Evolutionary conservation across 1,140 invertebrate genomes (phyloP), one percentile per base, ranked within the genome.

Genomic region (Nomia melanderi): DNA sequence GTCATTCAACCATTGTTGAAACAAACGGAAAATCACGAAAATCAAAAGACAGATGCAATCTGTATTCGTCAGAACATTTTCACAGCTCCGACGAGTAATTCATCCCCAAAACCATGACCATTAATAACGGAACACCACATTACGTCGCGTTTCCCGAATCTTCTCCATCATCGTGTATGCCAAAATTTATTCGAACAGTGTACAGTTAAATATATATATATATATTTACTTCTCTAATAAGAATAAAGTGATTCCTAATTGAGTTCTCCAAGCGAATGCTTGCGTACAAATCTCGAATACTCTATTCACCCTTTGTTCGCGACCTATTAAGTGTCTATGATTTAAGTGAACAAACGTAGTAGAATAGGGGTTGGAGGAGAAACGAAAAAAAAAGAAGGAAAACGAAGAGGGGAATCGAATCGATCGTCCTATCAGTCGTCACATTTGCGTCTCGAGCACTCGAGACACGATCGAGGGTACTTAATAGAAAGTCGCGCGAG

Each of bases 391-490:
- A 25, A 39, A 56, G 23, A 7, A 56, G 5, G 4, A 17, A 31
- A 57, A 57, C 54, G 27, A 57, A 57, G 20, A 29, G 14, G 29
- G 20, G 47, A 50, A 36, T 23, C 47, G n/a, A 8, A 57, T 8
- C 12, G 25, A 3, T 25, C 41, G 6, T 33, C 53, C 44, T 27
- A n/a, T n/a, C n/a, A 54, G 41, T 60, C 70, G 70, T 83, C 80
- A 83, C 75, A 82, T 83, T 83, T 73, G 64, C 81, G 14, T 23
- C 62, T 59, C 31, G 41, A 53, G n/a, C 39, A 5, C 50, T 57
- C 69, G 57, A 78, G 3, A 36, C 3, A 25, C 41, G 41, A 23
- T n/a, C 8, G 8, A 9, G 4, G 8, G 5, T 7, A 36, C n/a
- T n/a, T n/a, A n/a, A n/a, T n/a, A n/a, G n/a, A 44, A 44, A 36